Percentiles rank a stretch among this genome's conserved stretches.
phyloP scores from a whole-genome alignment of 2,888 invertebrate genomes.

The Pristionchus arcanus region DNA sequence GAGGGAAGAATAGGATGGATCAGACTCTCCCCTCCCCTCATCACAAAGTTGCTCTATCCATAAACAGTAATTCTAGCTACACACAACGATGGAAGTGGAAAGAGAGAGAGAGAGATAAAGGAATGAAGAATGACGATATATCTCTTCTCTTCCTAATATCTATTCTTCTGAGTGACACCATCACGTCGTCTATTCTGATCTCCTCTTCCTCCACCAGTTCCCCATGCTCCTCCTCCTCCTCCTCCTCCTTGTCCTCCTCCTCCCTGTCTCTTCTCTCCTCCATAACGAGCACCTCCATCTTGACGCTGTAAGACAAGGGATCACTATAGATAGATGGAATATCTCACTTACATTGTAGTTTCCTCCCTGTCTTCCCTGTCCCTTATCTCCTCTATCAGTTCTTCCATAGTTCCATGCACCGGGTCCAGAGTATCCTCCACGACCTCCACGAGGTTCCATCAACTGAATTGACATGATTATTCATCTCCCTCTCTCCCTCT shows the following conservation, averaged over 20 bases:
- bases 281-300: slow-evolving; percentile 41
- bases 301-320: background rate
- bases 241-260: slow-evolving; percentile 25
- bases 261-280: slow-evolving; percentile 48
- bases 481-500: background rate
- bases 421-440: slow-evolving; percentile 72
- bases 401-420: slow-evolving; percentile 70
- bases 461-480: slow-evolving; percentile 60
- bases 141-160: slow-evolving; percentile 27
- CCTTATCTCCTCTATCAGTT: slow-evolving; percentile 62
- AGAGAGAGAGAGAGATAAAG: background rate
- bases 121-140: background rate
- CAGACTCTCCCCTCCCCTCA: slow-evolving; percentile 41
- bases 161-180: slow-evolving; percentile 3
- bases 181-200: slow-evolving; percentile 52
- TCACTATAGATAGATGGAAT: background rate
- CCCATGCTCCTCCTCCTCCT: slow-evolving; percentile 45
- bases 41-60: slow-evolving; percentile 24
- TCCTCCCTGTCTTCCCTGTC: slow-evolving; percentile 53
- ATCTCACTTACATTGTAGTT: slow-evolving; percentile 50
- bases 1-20: slow-evolving; percentile 9
- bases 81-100: background rate
- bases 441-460: slow-evolving; percentile 74
- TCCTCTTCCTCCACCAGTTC: slow-evolving; percentile 18
- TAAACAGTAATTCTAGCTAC: slow-evolving; percentile 18